phyloP scores from a whole-genome alignment of 1,140 invertebrate genomes.

The Ptiloglossa arizonensis region DNA sequence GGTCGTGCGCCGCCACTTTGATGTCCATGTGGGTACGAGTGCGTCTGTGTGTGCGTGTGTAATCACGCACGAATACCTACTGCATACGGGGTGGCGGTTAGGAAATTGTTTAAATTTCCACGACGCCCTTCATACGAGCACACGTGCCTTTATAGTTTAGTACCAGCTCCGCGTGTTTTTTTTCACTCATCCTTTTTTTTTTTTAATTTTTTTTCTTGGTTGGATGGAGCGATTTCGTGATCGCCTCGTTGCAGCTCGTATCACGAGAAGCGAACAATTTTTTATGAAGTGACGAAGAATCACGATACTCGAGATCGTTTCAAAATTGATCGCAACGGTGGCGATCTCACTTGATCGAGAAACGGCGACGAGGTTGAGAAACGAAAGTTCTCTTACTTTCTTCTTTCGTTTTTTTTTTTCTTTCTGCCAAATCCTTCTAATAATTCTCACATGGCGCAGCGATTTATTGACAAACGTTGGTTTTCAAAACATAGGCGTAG shows the following conservation, averaged over 20 bases:
- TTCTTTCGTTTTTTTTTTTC: conserved; percentile 7
- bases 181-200: conserved; percentile 6
- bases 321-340: background rate
- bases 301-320: background rate
- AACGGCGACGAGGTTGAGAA: conserved; percentile 55
- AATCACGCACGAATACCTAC: conserved; percentile 10
- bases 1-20: background rate
- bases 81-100: conserved; percentile 12
- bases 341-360: background rate
- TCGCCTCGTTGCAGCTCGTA: conserved; percentile 43
- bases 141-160: conserved; percentile 2
- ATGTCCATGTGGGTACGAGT: conserved; percentile 28
- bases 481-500: conserved; percentile 35
- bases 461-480: conserved; percentile 51
- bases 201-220: background rate
- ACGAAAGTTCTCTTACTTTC: conserved; percentile 40
- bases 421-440: conserved; percentile 42
- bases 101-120: conserved; percentile 7
- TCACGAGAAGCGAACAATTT: background rate
- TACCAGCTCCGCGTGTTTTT: conserved; percentile 33
- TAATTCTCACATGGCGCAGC: conserved; percentile 49
- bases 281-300: background rate
- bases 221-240: conserved; percentile 40
- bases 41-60: conserved; percentile 32
- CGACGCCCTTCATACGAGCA: conserved; percentile 8